A percentile compares a stretch with the other conserved stretches of the same genome.
phyloP scores from a whole-genome alignment of 2,888 invertebrate species.

The Pollenia amentaria region DNA sequence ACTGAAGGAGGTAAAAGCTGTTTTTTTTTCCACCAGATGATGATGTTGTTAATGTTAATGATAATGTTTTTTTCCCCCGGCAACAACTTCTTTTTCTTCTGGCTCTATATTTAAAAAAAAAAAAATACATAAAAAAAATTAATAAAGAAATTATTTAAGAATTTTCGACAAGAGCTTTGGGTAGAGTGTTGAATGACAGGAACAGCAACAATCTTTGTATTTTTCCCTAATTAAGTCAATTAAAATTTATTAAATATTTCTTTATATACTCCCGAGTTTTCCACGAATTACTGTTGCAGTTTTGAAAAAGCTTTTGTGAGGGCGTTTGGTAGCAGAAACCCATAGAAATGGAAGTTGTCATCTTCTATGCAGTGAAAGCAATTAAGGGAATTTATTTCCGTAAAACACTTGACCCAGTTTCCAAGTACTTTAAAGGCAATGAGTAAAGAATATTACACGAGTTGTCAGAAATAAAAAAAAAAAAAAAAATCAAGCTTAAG shows the following conservation, averaged over 20 bases:
- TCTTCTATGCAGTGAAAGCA: constrained; percentile 56
- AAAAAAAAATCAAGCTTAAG: not conserved
- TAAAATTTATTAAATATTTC: constrained; percentile 57
- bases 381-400: constrained; percentile 71
- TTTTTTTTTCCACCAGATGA: not conserved
- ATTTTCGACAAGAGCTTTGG: constrained; percentile 39
- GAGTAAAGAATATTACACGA: too few species aligned
- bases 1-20: not conserved
- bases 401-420: constrained; percentile 70
- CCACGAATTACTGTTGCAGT: not conserved
- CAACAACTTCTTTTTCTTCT: not conserved
- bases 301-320: constrained; percentile 8
- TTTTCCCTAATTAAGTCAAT: constrained; percentile 55
- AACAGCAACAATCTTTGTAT: not conserved
- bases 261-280: constrained; percentile 2
- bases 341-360: constrained; percentile 47
- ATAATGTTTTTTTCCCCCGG: not conserved
- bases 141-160: constrained; percentile 38
- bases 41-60: constrained; percentile 49
- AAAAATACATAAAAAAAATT: not conserved
- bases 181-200: constrained; percentile 11
- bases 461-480: not conserved
- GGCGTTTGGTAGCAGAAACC: not conserved
- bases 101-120: not conserved
- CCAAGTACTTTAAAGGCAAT: not conserved